phyloP scores from a whole-genome alignment of 1,140 invertebrate species.

The Colletes gigas region DNA sequence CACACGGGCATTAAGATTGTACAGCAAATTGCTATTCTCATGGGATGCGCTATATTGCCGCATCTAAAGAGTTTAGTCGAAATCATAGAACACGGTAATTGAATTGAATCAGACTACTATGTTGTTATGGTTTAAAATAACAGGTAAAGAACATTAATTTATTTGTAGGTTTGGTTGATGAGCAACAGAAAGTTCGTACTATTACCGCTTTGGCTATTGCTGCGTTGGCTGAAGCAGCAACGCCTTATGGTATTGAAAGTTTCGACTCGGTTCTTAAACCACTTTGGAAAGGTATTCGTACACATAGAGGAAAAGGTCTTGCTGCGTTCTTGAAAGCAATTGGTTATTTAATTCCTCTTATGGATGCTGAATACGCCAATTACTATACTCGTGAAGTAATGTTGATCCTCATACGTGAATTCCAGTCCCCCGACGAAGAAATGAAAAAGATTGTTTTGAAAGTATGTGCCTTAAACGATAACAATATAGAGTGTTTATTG shows the following conservation, averaged over 20 bases:
- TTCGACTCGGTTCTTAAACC: constrained; percentile 99
- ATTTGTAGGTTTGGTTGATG: constrained; percentile 87
- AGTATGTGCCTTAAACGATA: constrained; percentile 78
- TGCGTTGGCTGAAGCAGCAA: constrained; percentile 98
- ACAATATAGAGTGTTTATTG: not conserved
- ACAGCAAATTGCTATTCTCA: constrained; percentile 99
- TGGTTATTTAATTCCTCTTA: constrained; percentile 99
- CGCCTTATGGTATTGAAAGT: constrained; percentile 99
- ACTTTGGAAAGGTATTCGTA: constrained; percentile 99
- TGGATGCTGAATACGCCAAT: constrained; percentile 99
- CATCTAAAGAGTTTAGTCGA: constrained; percentile 99
- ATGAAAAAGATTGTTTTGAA: constrained; percentile 99
- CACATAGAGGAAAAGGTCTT: constrained; percentile 98
- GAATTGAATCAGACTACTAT: not conserved
- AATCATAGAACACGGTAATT: constrained; percentile 98
- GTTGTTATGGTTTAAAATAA: not conserved
- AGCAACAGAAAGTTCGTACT: constrained; percentile 95
- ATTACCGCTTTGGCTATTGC: constrained; percentile 99
- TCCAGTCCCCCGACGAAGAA: constrained; percentile 99
- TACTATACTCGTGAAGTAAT: constrained; percentile 99
- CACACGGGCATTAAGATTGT: constrained; percentile 99
- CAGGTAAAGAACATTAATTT: constrained; percentile 8
- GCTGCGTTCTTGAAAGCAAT: constrained; percentile 99
- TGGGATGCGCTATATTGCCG: constrained; percentile 99
- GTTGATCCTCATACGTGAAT: constrained; percentile 99